Evolutionary conservation across 2,113 vertebrate genomes (phyloP).

Genomic region (Gavialis gangeticus): DNA sequence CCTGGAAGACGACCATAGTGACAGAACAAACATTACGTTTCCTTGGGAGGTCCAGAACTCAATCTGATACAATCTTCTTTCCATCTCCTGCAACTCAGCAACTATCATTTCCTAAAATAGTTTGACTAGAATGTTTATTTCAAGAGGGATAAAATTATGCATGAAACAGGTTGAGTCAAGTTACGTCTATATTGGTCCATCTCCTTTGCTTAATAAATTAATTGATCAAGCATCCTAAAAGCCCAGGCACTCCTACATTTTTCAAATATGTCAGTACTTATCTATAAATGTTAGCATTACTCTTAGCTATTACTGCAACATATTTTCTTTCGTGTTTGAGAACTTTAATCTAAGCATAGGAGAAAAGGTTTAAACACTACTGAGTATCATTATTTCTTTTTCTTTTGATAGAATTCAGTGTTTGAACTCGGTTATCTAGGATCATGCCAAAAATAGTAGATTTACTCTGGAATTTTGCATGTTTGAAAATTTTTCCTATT

Average conservation of each 20-base stretch:
- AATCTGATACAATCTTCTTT: conserved; percentile 31
- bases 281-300: neutral
- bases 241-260: neutral
- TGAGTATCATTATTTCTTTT: neutral
- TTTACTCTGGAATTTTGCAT: neutral
- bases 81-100: conserved; percentile 32
- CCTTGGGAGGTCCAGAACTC: conserved; percentile 53
- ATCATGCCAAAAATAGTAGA: neutral
- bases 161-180: conserved; percentile 14
- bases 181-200: neutral
- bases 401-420: neutral
- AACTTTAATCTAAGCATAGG: neutral
- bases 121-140: conserved; percentile 37
- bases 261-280: neutral
- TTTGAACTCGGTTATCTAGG: neutral
- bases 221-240: conserved; percentile 11
- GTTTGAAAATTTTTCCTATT: neutral
- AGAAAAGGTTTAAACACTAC: neutral
- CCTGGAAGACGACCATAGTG: conserved; percentile 45
- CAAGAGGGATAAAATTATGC: conserved; percentile 7
- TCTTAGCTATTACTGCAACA: neutral
- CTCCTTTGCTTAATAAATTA: neutral
- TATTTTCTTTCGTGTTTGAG: neutral
- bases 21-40: conserved; percentile 34
- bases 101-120: neutral